A percentile compares a stretch with the other conserved stretches of the same genome.
Evolutionary conservation across 2,113 vertebrate genomes (phyloP).

Genomic region (Spilogale gracilis): DNA sequence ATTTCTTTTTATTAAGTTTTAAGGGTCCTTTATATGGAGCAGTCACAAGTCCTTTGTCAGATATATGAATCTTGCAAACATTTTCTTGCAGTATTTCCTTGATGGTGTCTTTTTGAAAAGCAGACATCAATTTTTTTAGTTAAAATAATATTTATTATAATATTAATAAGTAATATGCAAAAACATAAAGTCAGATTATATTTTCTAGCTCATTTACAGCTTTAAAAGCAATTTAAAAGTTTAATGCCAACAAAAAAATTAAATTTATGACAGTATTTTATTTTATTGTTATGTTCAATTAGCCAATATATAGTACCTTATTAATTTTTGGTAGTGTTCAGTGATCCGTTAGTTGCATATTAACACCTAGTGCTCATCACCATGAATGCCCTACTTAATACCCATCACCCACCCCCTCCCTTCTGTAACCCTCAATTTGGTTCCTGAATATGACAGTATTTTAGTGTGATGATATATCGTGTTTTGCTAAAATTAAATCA

Average conservation of each 20-base stretch:
- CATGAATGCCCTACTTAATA: too few relatives aligned
- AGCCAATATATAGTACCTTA: too few relatives aligned
- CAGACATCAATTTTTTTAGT: not conserved
- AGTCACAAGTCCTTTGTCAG: not conserved
- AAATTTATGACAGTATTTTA: not conserved
- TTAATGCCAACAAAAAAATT: not conserved
- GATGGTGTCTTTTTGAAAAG: not conserved
- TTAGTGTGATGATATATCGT: not conserved
- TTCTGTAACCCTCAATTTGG: too few relatives aligned
- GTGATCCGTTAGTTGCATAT: too few relatives aligned
- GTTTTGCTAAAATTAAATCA: constrained; percentile 23
- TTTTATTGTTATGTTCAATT: too few relatives aligned
- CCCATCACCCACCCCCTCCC: too few relatives aligned
- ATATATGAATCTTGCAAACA: not conserved
- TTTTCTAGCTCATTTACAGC: not conserved
- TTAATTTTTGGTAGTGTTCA: too few relatives aligned
- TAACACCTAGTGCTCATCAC: too few relatives aligned
- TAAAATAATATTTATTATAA: constrained; percentile 40
- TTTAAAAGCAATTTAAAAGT: constrained; percentile 31
- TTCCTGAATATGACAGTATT: not conserved
- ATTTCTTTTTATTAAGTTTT: not conserved
- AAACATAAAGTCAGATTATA: not conserved
- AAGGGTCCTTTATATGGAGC: not conserved
- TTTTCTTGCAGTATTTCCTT: not conserved
- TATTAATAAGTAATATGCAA: not conserved